phyloP scores from a whole-genome alignment of 2,888 invertebrate genomes.

The Cosmopolites sordidus region DNA sequence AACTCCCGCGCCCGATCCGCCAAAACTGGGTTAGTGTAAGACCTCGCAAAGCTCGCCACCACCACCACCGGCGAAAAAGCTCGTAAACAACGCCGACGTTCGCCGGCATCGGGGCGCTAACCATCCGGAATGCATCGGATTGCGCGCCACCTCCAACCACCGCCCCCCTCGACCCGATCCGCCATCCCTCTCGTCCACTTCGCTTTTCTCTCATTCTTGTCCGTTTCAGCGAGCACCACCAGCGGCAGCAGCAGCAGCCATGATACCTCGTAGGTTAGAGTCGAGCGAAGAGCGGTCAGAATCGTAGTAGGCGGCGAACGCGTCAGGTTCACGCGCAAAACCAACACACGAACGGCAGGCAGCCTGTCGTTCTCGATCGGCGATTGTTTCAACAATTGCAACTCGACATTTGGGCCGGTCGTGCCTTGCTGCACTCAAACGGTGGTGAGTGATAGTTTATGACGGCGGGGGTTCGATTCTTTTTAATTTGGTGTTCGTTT shows the following conservation, averaged over 20 bases:
- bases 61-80: conserved; percentile 5
- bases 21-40: conserved; percentile 24
- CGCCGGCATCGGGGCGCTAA: too few relatives aligned
- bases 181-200: neutral
- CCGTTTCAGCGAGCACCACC: neutral
- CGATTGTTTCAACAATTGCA: conserved; percentile 47
- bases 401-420: conserved; percentile 29
- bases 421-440: conserved; percentile 9
- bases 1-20: neutral
- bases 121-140: too few relatives aligned
- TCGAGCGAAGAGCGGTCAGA: conserved; percentile 36
- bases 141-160: conserved; percentile 3
- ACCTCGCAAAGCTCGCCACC: conserved; percentile 19
- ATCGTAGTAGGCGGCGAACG: conserved; percentile 48
- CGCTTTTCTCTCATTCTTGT: conserved; percentile 10
- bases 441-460: conserved; percentile 3
- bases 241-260: conserved; percentile 20
- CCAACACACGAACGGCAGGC: neutral
- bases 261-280: conserved; percentile 24
- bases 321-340: conserved; percentile 43
- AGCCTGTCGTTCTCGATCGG: too few relatives aligned
- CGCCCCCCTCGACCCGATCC: neutral
- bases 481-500: neutral
- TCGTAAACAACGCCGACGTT: conserved; percentile 11
- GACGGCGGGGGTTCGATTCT: neutral